Evolutionary conservation across 30 jellyfish, hydroid and myxozoan species (phyloP).

Genomic region (Turritopsis rubra): DNA sequence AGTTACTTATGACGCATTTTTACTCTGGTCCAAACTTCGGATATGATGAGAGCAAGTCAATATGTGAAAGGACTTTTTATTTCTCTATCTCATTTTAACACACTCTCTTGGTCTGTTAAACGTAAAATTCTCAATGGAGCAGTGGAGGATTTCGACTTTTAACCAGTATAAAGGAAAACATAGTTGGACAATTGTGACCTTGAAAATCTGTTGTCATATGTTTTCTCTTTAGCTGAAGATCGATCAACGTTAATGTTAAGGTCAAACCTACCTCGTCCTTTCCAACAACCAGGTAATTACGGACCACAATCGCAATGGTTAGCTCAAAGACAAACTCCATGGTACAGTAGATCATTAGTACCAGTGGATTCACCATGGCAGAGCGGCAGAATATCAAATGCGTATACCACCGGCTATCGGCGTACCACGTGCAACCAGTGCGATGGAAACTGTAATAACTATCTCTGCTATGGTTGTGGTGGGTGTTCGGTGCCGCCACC

Average conservation of each 20-base stretch:
- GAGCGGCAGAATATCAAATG: not conserved
- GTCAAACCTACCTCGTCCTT: not conserved
- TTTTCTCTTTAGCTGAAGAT: not conserved
- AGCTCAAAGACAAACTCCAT: not conserved
- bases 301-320: not conserved
- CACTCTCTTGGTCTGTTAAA: too few species aligned
- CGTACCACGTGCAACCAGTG: slow-evolving; percentile 52
- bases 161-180: too few species aligned
- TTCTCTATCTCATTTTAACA: too few species aligned
- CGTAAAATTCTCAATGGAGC: too few species aligned
- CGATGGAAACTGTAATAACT: slow-evolving; percentile 73
- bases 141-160: too few species aligned
- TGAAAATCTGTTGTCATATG: too few species aligned
- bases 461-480: slow-evolving; percentile 87
- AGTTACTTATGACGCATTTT: too few species aligned
- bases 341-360: not conserved
- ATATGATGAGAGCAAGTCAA: too few species aligned
- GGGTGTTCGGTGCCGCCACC: slow-evolving; percentile 82
- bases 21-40: too few species aligned
- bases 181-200: too few species aligned
- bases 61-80: too few species aligned
- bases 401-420: not conserved
- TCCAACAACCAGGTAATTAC: not conserved
- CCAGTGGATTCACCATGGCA: not conserved
- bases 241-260: not conserved